phyloP scores from a whole-genome alignment of 2,888 invertebrate genomes.

The Lagria hirta region DNA sequence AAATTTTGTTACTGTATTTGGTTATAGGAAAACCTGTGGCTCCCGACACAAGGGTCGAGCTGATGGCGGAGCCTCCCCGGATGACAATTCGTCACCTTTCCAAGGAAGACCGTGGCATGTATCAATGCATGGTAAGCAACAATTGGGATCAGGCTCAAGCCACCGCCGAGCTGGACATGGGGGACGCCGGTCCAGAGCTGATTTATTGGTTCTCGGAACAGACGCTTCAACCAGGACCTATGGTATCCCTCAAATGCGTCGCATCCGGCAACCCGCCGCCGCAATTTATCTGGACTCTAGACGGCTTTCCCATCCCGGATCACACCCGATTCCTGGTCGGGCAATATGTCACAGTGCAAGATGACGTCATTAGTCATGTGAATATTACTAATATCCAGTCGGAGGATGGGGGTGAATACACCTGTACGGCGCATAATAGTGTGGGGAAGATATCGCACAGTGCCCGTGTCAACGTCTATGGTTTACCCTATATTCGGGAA shows the following conservation, averaged over 20 bases:
- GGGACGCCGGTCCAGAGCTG: conserved; percentile 86
- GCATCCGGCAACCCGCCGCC: conserved; percentile 95
- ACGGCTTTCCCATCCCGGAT: conserved; percentile 71
- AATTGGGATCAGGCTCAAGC: conserved; percentile 84
- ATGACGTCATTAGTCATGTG: conserved; percentile 90
- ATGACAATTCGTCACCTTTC: conserved; percentile 65
- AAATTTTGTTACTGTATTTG: background rate
- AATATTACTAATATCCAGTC: conserved; percentile 85
- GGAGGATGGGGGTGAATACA: conserved; percentile 88
- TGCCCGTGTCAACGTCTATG: conserved; percentile 83
- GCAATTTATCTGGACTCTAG: conserved; percentile 87
- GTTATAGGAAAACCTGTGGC: conserved; percentile 50
- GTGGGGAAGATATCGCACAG: conserved; percentile 80
- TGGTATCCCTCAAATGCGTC: conserved; percentile 88
- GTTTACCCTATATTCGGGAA: conserved; percentile 80
- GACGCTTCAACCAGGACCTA: conserved; percentile 87
- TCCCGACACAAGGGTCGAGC: conserved; percentile 50
- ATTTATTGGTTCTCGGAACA: conserved; percentile 91
- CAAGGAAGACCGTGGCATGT: conserved; percentile 85
- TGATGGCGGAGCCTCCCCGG: conserved; percentile 49
- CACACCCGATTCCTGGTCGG: conserved; percentile 80
- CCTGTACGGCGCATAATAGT: conserved; percentile 80
- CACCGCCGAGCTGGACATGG: conserved; percentile 76
- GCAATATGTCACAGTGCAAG: conserved; percentile 88
- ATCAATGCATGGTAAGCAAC: conserved; percentile 86